Evolutionary conservation across 2,113 vertebrate genomes (phyloP).

Genomic region (Sciurus niger): DNA sequence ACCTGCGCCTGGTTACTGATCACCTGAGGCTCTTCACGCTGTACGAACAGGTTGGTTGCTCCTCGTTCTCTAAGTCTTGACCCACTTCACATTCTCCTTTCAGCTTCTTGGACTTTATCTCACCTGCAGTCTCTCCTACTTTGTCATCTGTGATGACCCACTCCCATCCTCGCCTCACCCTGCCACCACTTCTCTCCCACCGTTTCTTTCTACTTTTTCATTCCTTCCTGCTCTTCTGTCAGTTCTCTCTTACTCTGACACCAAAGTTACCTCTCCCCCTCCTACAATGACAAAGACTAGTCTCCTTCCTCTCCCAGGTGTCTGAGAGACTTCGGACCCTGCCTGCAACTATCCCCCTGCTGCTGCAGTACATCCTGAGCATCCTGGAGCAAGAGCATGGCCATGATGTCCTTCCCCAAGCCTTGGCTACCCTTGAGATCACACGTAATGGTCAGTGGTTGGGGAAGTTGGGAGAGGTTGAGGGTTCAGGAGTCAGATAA

Average conservation of each 20-base stretch:
- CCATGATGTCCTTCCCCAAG: slow-evolving; percentile 84
- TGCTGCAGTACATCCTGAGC: slow-evolving; percentile 89
- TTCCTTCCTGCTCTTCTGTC: not conserved
- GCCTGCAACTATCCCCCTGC: slow-evolving; percentile 89
- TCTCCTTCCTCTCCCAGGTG: slow-evolving; percentile 71
- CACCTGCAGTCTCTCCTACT: not conserved
- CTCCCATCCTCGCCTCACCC: not conserved
- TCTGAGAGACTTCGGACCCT: slow-evolving; percentile 88
- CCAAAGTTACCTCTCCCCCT: not conserved
- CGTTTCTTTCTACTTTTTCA: not conserved
- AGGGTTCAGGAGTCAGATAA: not conserved
- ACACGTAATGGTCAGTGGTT: slow-evolving; percentile 88
- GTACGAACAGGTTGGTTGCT: slow-evolving; percentile 91
- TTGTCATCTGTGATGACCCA: not conserved
- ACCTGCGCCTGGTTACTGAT: slow-evolving; percentile 92
- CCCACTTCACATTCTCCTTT: not conserved
- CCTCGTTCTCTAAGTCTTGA: not conserved
- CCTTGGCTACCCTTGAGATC: slow-evolving; percentile 88
- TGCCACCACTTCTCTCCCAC: not conserved
- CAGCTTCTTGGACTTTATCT: not conserved
- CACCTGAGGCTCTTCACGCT: slow-evolving; percentile 92
- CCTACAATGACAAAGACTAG: fast-evolving
- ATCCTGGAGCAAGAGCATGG: slow-evolving; percentile 90
- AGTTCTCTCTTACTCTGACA: no score
- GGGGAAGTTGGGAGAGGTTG: not conserved